phyloP scores from a whole-genome alignment of 37 sponge, comb jelly and placozoan genomes.

The Agelas oroides region DNA sequence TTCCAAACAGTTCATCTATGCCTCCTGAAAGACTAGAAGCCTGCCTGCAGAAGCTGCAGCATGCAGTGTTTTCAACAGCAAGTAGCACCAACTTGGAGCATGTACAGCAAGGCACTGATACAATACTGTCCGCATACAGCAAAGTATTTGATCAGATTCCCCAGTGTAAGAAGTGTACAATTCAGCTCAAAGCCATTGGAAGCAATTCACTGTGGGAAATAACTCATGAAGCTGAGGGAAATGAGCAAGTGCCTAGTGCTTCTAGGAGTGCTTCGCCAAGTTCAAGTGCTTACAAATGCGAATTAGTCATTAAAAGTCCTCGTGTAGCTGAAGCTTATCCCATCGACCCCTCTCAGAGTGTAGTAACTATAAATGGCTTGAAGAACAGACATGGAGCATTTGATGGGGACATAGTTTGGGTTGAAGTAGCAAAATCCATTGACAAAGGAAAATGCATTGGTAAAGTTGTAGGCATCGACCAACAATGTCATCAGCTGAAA shows the following conservation, averaged over 20 bases:
- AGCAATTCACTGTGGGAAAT: neutral
- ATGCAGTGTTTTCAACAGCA: constrained; percentile 1
- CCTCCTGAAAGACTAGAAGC: neutral
- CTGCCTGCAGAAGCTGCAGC: neutral
- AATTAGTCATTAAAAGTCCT: neutral
- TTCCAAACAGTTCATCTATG: neutral
- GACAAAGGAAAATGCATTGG: neutral
- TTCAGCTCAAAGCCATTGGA: neutral
- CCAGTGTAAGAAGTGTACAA: neutral
- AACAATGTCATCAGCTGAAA: constrained; percentile 9
- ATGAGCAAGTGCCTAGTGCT: neutral
- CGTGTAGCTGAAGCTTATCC: constrained; percentile 33
- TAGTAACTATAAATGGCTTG: constrained; percentile 30
- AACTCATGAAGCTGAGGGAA: neutral
- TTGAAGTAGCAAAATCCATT: neutral
- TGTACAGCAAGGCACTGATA: neutral
- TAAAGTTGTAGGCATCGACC: constrained; percentile 8
- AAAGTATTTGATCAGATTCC: constrained; percentile 3
- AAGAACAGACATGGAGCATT: constrained; percentile 50
- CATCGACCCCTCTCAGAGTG: constrained; percentile 24
- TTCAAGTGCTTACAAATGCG: neutral
- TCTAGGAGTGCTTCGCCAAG: neutral
- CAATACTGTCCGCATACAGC: neutral
- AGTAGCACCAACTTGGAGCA: neutral
- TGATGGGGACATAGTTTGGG: constrained; percentile 45